These are phyloP conservation scores for Drosophila buzzatii DNA, from an alignment of 2,888 invertebrate species.

Conservation along the genomic window DNA sequence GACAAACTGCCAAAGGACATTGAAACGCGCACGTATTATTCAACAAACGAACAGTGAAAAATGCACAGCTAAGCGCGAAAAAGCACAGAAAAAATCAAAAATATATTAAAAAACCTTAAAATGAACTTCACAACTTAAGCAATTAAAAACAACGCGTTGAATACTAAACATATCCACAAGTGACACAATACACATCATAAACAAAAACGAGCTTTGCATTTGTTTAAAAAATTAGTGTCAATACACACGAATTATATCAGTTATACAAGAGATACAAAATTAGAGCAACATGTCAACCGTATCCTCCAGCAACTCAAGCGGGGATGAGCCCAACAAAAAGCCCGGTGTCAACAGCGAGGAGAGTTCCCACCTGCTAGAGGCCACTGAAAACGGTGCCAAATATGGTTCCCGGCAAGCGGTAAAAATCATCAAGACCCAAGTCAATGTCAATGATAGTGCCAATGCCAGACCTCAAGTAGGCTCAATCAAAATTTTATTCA, in stretches of 20 bases:
- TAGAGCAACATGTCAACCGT: slow-evolving; percentile 59
- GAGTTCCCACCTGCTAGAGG: slow-evolving; percentile 83
- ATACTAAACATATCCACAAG: slow-evolving; percentile 56
- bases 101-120: slow-evolving; percentile 12
- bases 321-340: slow-evolving; percentile 66
- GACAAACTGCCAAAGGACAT: slow-evolving; percentile 71
- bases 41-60: slow-evolving; percentile 49
- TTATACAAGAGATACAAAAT: neutral
- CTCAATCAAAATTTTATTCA: slow-evolving; percentile 5
- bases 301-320: slow-evolving; percentile 65
- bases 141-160: slow-evolving; percentile 28
- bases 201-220: slow-evolving; percentile 25
- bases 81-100: neutral
- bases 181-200: slow-evolving; percentile 51
- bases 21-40: slow-evolving; percentile 55
- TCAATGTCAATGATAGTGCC: slow-evolving; percentile 49
- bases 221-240: slow-evolving; percentile 32
- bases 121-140: slow-evolving; percentile 18
- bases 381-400: slow-evolving; percentile 79
- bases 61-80: slow-evolving; percentile 18
- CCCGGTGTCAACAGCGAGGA: slow-evolving; percentile 76
- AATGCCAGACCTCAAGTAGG: slow-evolving; percentile 61
- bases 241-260: neutral
- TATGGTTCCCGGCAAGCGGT: slow-evolving; percentile 84
- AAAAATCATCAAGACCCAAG: slow-evolving; percentile 73